Evolutionary conservation across 2,888 invertebrate genomes (phyloP), one percentile per base, ranked within the genome.

Genomic region (Volucella bombylans): DNA sequence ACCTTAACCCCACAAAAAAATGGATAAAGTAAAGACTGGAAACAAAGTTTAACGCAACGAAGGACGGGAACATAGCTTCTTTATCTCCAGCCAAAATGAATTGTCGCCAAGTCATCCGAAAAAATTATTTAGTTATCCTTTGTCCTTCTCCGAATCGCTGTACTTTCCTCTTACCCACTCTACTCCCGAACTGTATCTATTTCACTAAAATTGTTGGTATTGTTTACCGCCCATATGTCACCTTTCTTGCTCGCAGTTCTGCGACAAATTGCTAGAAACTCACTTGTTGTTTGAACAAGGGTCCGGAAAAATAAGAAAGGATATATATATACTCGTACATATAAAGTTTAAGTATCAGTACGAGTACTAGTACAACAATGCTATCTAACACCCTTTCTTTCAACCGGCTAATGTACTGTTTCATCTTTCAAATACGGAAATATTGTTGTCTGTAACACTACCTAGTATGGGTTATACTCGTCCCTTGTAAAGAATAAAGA

Each of bases 161-260:
- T 47, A 72, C 43, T 8, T 64, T 54, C 43, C 67, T 55, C 61
- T 52, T 64, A 71, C 68, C 69, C 71, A 85, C 67, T 54, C 47
- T 54, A 55, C 65, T 67, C 50, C 9, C 55, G 45, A 68, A 47
- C 59, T 69, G 52, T 85, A 85, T 85, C 81, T 77, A 81, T 85
- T 85, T 81, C 85, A 85, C 45, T 67, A 52, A 52, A 85, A 85
- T 81, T 77, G 76, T 72, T 68, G 67, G 82, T 78, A 86, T 86
- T 86, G 86, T 78, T 82, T 82, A 64, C 67, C 59, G 69, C 86
- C 86, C 86, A 86, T 86, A 86, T 86, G 86, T 69, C 86, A 86
- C 77, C 86, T 86, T 86, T 82, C 86, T 68, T 31, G 71, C 23
- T 68, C 73, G 55, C 67, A 57, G 45, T 52, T 57, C 18, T 47